Base-by-base conservation (phyloP, 1,140 invertebrate genomes). In the Orchestia grillus region DNA sequence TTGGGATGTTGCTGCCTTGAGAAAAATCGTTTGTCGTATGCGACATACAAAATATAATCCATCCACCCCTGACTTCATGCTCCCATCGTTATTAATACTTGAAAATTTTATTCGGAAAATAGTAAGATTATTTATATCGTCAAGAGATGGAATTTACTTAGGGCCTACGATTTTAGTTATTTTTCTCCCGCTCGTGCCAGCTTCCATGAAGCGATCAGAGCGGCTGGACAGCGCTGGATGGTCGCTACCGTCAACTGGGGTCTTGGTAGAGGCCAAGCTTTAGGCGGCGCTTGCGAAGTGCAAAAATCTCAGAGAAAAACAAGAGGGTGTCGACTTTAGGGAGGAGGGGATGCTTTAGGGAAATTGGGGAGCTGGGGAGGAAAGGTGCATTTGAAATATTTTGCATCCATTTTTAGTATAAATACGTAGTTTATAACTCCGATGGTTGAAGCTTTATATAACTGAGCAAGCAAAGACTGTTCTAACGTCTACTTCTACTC, bases 231-330 rank as follows among this genome's bases (percentile, higher is more conserved):
- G 36, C 28, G 41, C 88, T 90, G 44, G 6, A 94, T 41, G 3
- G 44, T 94, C 44, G 92, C 6, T 23, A 40, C 16, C 44, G 92
- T 28, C 41, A 41, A 43, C 92, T n/a, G 19, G 15, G 19, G 36
- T 6, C 47, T 94, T 36, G 47, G 11, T 47, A 94, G 47, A 94
- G 44, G 47, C 47, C 47, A 11, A 94, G 92, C 41, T 45, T 45
- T 42, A 16, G 8, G 3, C 43, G 8, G 6, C 19, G 36, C 47
- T 94, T 94, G 47, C 44, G 92, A 44, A 44, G 92, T 47, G 44
- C 15, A 19, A 45, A 94, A 94, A 94, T 94, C 92, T 44, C 92
- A 0, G 0, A n/a, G 92, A 6, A 94, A 94, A 94, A 94, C 92
- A 94, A 45, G 43, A 94, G 43, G 44, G 92, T 45, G 92, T 94